Percentiles rank a stretch among this genome's conserved stretches.
phyloP scores from a whole-genome alignment of 1,140 invertebrate species.

The Hylyphantes graminicola region DNA sequence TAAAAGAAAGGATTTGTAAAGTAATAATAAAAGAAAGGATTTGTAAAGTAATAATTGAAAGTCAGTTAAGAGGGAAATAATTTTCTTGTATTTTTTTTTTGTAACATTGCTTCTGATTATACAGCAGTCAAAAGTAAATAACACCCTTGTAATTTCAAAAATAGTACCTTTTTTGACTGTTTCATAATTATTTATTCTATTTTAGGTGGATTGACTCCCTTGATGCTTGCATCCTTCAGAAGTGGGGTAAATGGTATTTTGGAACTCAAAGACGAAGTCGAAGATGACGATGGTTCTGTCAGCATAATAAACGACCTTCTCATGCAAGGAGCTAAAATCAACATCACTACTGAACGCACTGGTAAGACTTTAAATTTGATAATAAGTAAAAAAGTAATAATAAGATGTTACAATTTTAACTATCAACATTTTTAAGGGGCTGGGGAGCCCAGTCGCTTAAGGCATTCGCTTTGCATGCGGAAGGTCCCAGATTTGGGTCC shows the following conservation, averaged over 20 bases:
- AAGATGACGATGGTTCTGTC: conserved; percentile 58
- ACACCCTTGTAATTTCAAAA: background rate
- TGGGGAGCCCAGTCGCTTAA: too few relatives aligned
- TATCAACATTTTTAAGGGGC: background rate
- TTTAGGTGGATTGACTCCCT: conserved; percentile 84
- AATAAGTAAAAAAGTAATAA: too few relatives aligned
- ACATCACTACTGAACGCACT: conserved; percentile 92
- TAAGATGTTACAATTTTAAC: background rate
- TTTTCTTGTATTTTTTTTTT: background rate
- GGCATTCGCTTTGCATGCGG: too few relatives aligned
- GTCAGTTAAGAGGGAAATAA: background rate
- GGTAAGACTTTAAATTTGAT: conserved; percentile 69
- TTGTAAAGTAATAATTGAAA: too few relatives aligned
- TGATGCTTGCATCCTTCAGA: conserved; percentile 87
- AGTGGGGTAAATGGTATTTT: conserved; percentile 56
- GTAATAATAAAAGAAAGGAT: too few relatives aligned
- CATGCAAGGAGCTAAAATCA: conserved; percentile 90
- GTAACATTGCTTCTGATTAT: background rate
- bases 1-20: background rate
- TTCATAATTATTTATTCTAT: background rate
- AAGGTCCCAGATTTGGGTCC: too few relatives aligned
- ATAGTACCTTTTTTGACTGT: background rate
- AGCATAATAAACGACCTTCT: conserved; percentile 91
- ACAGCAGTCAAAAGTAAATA: background rate
- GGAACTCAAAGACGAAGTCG: conserved; percentile 54